Evolutionary conservation across 1,140 invertebrate genomes (phyloP).

Genomic region (Cheumatopsyche charites): DNA sequence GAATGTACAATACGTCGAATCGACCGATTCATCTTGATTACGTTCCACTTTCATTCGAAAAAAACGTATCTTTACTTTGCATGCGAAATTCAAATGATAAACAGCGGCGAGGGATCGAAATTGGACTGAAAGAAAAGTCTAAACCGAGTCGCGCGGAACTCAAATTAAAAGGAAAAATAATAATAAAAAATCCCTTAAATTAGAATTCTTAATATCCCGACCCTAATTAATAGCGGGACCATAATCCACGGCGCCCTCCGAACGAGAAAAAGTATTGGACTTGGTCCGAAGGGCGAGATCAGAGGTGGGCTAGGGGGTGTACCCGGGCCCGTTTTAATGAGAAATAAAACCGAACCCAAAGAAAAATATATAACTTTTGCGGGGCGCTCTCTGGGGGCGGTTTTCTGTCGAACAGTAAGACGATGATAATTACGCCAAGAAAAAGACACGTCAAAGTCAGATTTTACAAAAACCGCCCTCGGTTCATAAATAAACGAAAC

Average conservation of each 20-base stretch:
- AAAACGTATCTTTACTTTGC: too few species aligned
- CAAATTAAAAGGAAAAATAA: slow-evolving; percentile 48
- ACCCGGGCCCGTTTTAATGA: slow-evolving; percentile 46
- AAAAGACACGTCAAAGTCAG: slow-evolving; percentile 40
- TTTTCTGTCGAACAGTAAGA: slow-evolving; percentile 31
- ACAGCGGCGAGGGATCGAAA: slow-evolving; percentile 52
- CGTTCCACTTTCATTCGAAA: too few species aligned
- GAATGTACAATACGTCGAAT: too few species aligned
- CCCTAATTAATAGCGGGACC: slow-evolving; percentile 48
- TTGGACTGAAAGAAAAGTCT: slow-evolving; percentile 50
- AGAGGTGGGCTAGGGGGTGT: not conserved
- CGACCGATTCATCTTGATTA: too few species aligned
- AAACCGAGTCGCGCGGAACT: slow-evolving; percentile 49
- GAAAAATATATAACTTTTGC: slow-evolving; percentile 48
- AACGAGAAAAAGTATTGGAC: slow-evolving; percentile 23
- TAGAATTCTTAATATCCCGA: slow-evolving; percentile 49
- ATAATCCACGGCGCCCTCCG: slow-evolving; percentile 42
- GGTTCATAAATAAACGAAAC: not conserved
- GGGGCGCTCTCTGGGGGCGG: slow-evolving; percentile 10
- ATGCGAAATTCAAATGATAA: slow-evolving; percentile 49
- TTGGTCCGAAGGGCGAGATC: slow-evolving; percentile 2
- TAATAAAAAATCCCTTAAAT: slow-evolving; percentile 46
- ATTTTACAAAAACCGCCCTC: not conserved
- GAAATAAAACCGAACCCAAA: slow-evolving; percentile 46
- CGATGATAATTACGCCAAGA: slow-evolving; percentile 29